Base-by-base conservation (phyloP, 2,888 invertebrate genomes). In the Plagodis dolabraria region DNA sequence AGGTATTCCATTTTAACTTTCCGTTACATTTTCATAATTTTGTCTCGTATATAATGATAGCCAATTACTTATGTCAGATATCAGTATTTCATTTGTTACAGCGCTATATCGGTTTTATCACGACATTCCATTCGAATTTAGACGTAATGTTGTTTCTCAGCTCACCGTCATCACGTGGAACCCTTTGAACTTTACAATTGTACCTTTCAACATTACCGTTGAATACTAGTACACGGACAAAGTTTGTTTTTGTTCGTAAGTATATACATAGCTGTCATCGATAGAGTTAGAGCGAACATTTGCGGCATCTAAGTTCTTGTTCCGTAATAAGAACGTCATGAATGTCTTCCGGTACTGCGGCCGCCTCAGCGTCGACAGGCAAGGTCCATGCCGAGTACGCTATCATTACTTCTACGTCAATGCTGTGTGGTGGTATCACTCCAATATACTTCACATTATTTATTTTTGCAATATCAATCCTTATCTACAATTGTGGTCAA, bases 281-380 rank as follows among this genome's bases (percentile, higher is more conserved):
- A 12, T 57, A 59, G 62, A 72, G 74, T 77, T 67, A 40, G 79
- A 72, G 66, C 67, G 68, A 67, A 67, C 69, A 75, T 80, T 79
- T 69, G 77, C 70, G 75, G 77, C 73, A 70, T 75, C 74, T 72
- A 68, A 73, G 77, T 79, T 76, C 74, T 71, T 67, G 69, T 78
- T 77, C 79, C 74, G 77, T 74, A 49, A 66, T 72, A 61, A 59
- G 69, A 69, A 71, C 80, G 79, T 82, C 79, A 78, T 56, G 69
- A 52, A 50, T 69, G 68, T 74, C 76, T 83, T 82, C 82, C 83
- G 83, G 79, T 73, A 67, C 69, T 61, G 42, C 54, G 54, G 54
- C 43, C 46, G 57, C 52, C 40, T 65, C 63, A 70, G 64, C 62
- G 72, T 69, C 70, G 72, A 66, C 73, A 72, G 53, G 61, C 76